Evolutionary conservation across 2,888 invertebrate genomes (phyloP).

Genomic region (Sclerodermus sp.): DNA sequence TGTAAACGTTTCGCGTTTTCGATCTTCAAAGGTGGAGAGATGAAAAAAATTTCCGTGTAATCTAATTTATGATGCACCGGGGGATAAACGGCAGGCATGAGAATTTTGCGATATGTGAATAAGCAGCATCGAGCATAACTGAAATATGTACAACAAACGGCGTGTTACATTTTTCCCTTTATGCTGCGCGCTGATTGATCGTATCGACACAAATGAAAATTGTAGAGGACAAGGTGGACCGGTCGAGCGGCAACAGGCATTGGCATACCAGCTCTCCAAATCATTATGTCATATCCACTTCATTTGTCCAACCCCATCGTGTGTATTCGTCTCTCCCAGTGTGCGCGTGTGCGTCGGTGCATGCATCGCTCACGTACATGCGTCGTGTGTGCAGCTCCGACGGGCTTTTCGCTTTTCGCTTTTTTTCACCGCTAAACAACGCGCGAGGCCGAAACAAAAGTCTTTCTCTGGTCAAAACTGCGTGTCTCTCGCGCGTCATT

Average conservation of each 20-base stretch:
- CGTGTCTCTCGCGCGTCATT: too few relatives aligned
- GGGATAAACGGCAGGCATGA: too few relatives aligned
- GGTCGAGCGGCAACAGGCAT: conserved; percentile 25
- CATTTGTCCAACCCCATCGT: conserved; percentile 37
- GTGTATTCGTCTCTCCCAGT: conserved; percentile 19
- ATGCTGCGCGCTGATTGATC: conserved; percentile 14
- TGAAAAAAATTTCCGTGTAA: too few relatives aligned
- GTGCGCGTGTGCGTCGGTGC: too few relatives aligned
- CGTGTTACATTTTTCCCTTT: background rate
- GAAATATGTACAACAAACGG: too few relatives aligned
- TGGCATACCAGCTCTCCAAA: conserved; percentile 31
- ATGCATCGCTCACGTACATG: background rate
- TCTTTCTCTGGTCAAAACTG: background rate
- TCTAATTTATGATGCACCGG: too few relatives aligned
- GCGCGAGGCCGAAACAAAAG: conserved; percentile 16
- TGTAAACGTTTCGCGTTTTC: too few relatives aligned
- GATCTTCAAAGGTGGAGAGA: too few relatives aligned
- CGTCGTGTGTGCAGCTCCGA: conserved; percentile 18
- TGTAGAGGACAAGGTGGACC: conserved; percentile 22
- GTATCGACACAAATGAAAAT: conserved; percentile 23
- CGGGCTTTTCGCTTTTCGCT: conserved; percentile 16
- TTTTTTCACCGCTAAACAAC: conserved; percentile 23
- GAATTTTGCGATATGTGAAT: too few relatives aligned
- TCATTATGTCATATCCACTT: conserved; percentile 40
- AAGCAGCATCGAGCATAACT: too few relatives aligned